Conservation (phyloP, 2,113 vertebrate genomes). For the Psammodynastes pulverulentus region DNA sequence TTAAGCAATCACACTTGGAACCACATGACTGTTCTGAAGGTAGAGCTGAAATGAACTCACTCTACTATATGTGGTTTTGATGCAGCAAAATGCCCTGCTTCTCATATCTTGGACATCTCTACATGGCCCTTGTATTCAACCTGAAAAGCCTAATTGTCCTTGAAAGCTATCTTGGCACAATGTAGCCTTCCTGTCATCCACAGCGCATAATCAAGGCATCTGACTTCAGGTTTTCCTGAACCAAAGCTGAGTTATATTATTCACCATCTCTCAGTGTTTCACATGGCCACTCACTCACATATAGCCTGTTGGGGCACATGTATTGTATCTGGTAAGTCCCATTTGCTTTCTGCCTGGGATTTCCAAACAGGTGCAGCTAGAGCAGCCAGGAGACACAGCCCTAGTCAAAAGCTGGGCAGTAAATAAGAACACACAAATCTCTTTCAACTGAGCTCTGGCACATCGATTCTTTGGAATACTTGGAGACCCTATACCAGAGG, state of each 20-base stretch:
- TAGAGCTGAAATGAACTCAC: neutral
- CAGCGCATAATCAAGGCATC: neutral
- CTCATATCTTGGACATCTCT: neutral
- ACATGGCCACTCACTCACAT: neutral
- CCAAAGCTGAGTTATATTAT: neutral
- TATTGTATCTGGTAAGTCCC: neutral
- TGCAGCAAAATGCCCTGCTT: neutral
- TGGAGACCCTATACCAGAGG: neutral
- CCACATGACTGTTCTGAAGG: neutral
- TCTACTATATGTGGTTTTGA: neutral
- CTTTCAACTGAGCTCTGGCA: neutral
- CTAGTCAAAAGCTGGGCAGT: neutral
- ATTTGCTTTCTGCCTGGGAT: neutral
- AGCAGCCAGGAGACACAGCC: neutral
- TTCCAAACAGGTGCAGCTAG: neutral
- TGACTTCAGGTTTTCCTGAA: neutral
- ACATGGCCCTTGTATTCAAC: neutral
- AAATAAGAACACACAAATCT: neutral
- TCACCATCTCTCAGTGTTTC: neutral
- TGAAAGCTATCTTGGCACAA: neutral
- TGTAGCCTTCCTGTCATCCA: neutral
- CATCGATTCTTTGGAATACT: neutral
- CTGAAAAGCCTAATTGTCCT: neutral
- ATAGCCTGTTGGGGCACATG: neutral
- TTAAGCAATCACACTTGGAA: neutral